phyloP scores from a whole-genome alignment of 2,797 vertebrate genomes.

The Artibeus lituratus region DNA sequence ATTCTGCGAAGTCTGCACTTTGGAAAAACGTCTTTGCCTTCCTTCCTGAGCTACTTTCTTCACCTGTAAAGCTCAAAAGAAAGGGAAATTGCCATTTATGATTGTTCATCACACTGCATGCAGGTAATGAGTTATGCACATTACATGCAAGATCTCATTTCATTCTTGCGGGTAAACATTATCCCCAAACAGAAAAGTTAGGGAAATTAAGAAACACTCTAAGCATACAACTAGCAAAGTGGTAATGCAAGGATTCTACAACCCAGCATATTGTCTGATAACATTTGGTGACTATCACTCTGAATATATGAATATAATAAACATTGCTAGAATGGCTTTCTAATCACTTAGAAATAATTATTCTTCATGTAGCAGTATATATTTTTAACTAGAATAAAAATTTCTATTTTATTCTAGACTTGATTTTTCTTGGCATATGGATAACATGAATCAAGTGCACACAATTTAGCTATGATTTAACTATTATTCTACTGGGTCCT shows the following conservation, averaged over 20 bases:
- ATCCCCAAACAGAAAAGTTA: neutral
- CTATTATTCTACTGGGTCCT: neutral
- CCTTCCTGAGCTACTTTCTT: neutral
- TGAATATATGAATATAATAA: neutral
- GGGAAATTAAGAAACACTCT: neutral
- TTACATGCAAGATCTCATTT: neutral
- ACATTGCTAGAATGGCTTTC: neutral
- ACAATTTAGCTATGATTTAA: neutral
- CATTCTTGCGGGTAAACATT: neutral
- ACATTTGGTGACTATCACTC: neutral
- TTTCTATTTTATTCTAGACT: neutral
- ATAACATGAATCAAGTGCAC: neutral
- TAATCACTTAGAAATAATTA: neutral
- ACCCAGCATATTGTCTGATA: neutral
- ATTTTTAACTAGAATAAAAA: neutral
- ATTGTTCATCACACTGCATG: neutral
- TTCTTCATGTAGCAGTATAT: neutral
- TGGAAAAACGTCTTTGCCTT: neutral
- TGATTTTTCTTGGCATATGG: neutral
- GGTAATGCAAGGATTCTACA: neutral
- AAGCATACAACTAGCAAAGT: neutral
- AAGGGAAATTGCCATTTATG: neutral
- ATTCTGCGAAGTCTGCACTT: neutral
- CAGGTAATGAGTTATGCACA: neutral
- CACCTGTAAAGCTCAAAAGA: neutral